Evolutionary conservation across 2,888 invertebrate genomes (phyloP), one percentile per base, ranked within the genome.

Genomic region (Altica lythri): DNA sequence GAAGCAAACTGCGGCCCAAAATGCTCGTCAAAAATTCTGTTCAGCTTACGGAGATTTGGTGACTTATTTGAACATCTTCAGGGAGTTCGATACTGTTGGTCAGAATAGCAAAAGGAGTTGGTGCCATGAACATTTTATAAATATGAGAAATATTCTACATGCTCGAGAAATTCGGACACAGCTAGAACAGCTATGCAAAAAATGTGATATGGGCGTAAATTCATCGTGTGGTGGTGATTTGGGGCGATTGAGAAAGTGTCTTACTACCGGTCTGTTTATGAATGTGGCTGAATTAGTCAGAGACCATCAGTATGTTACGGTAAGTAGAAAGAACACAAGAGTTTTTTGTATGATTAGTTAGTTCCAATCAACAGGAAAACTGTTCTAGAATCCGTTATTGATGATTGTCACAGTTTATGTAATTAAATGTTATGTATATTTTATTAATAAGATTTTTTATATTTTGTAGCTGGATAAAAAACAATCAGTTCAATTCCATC

Each of bases 41-140:
- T 90, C 94, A 0, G 83, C 86, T 13, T 85, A 90, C 62, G 97
- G 99, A 8, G 98, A 99, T 76, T 95, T 95, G 72, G 80, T 97
- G 34, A 95, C 93, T 1, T 79, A 95, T 47, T 79, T 98, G 9
- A 98, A 95, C 74, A 88, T 96, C 27, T 96, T 84, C 73, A 85
- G 86, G 68, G 53, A 48, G 2, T 53, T 84, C 75, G 83, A 82
- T 64, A 86, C 86, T 69, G 81, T 86, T 0, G 83, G 85, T 2
- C 68, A 68, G 53, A 65, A 58, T 34, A 85, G 86, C 68, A 88
- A 46, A 34, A 45, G 60, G 14, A 80, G 81, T 75, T 95, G 94
- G 93, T 95, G 95, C 72, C 86, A 86, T 70, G 92, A 94, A 64
- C 92, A 96, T 76, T 95, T 86, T 72, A 78, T 96, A 43, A 90